These are phyloP conservation scores for Todiramphus chloris DNA, from an alignment of 2,113 vertebrate genomes.

Conservation along the genomic window DNA sequence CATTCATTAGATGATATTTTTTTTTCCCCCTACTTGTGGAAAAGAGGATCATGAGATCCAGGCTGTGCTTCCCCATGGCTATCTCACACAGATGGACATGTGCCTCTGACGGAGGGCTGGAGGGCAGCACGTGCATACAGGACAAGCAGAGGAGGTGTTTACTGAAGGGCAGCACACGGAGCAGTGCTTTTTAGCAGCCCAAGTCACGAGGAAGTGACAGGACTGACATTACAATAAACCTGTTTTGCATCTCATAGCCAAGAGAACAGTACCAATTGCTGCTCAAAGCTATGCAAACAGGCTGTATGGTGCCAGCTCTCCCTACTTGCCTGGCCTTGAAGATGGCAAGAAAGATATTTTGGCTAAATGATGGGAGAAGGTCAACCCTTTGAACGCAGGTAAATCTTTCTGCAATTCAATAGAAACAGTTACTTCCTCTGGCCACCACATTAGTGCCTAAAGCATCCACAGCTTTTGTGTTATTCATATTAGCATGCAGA, in stretches of 20 bases:
- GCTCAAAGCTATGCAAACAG: background rate
- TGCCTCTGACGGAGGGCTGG: background rate
- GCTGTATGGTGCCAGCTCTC: background rate
- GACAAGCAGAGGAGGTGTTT: background rate
- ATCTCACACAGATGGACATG: fast-evolving
- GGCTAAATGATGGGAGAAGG: background rate
- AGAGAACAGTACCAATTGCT: background rate
- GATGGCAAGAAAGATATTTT: background rate
- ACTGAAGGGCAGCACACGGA: background rate
- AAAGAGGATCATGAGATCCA: background rate
- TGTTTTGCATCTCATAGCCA: background rate
- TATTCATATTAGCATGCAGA: background rate
- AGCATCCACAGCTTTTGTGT: background rate
- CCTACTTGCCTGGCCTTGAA: background rate
- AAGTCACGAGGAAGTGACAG: background rate
- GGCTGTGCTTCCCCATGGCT: fast-evolving
- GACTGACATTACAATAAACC: background rate
- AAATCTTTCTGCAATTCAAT: background rate
- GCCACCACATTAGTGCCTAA: background rate
- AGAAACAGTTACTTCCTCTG: background rate
- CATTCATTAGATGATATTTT: background rate
- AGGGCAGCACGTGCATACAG: fast-evolving
- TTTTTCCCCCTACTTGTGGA: background rate
- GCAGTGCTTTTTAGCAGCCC: background rate
- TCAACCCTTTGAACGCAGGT: background rate